Evolutionary conservation across 2,888 invertebrate genomes (phyloP).

Genomic region (Drosophila neutralis): DNA sequence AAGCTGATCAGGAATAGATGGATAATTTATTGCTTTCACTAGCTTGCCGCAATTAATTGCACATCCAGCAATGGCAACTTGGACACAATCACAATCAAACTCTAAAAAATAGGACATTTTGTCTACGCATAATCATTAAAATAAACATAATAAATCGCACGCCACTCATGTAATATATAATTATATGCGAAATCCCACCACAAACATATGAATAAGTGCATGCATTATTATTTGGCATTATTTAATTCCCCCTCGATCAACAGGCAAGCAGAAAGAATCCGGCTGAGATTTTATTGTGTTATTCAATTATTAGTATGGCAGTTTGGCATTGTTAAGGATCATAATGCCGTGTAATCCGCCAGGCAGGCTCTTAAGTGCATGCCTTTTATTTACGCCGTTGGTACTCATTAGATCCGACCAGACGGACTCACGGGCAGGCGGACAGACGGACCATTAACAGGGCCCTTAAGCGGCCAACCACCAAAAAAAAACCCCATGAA

Average conservation of each 20-base stretch:
- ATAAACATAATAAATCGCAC: not conserved
- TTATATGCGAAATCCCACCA: not conserved
- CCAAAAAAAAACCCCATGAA: slow-evolving; percentile 28
- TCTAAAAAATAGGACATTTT: not conserved
- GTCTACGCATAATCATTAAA: not conserved
- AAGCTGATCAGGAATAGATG: too few relatives aligned
- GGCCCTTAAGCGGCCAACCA: slow-evolving; percentile 65
- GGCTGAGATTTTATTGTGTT: slow-evolving; percentile 65
- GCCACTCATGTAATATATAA: not conserved
- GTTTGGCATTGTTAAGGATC: slow-evolving; percentile 62
- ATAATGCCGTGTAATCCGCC: slow-evolving; percentile 76
- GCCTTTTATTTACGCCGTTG: slow-evolving; percentile 78
- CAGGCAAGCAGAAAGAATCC: slow-evolving; percentile 8
- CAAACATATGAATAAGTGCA: not conserved
- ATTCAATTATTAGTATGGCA: slow-evolving; percentile 75
- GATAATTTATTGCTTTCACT: not conserved
- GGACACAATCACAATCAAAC: too few relatives aligned
- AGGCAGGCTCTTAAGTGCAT: slow-evolving; percentile 71
- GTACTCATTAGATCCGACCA: slow-evolving; percentile 63
- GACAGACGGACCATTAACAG: slow-evolving; percentile 40
- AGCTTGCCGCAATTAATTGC: not conserved
- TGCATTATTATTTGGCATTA: slow-evolving; percentile 13
- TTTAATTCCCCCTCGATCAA: slow-evolving; percentile 4
- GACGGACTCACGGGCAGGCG: slow-evolving; percentile 3
- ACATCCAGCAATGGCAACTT: not conserved